phyloP scores from a whole-genome alignment of 2,888 invertebrate genomes.

The Epirrhoe tristata region DNA sequence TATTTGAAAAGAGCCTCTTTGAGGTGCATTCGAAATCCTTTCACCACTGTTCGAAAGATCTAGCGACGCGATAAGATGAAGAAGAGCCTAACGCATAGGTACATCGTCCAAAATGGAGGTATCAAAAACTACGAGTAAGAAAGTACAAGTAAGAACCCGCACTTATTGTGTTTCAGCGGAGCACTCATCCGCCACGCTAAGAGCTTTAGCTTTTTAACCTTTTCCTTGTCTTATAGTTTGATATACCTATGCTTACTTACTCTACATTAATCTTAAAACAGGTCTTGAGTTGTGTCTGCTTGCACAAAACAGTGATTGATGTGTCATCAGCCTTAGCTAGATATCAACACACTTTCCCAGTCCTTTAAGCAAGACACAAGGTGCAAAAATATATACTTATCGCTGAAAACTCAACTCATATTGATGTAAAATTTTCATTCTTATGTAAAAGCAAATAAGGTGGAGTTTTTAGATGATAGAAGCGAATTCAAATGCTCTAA shows the following conservation, averaged over 20 bases:
- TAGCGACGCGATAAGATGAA: too few relatives aligned
- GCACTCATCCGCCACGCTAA: too few relatives aligned
- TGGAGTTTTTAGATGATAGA: background rate
- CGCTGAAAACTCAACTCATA: background rate
- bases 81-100: too few relatives aligned
- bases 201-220: background rate
- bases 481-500: conserved; percentile 23
- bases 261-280: background rate
- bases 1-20: too few relatives aligned
- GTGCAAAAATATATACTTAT: background rate
- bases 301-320: conserved; percentile 1
- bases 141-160: too few relatives aligned
- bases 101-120: too few relatives aligned
- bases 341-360: background rate
- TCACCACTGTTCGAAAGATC: too few relatives aligned
- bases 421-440: background rate
- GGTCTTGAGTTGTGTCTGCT: background rate
- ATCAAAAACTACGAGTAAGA: too few relatives aligned
- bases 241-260: background rate
- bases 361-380: background rate
- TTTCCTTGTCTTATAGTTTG: background rate
- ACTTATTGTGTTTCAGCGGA: too few relatives aligned
- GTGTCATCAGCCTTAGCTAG: background rate
- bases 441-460: background rate
- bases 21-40: too few relatives aligned